These are phyloP conservation scores for Lasioglossum oenotherae DNA, from an alignment of 2,888 invertebrate genomes.

Conservation along the genomic window DNA sequence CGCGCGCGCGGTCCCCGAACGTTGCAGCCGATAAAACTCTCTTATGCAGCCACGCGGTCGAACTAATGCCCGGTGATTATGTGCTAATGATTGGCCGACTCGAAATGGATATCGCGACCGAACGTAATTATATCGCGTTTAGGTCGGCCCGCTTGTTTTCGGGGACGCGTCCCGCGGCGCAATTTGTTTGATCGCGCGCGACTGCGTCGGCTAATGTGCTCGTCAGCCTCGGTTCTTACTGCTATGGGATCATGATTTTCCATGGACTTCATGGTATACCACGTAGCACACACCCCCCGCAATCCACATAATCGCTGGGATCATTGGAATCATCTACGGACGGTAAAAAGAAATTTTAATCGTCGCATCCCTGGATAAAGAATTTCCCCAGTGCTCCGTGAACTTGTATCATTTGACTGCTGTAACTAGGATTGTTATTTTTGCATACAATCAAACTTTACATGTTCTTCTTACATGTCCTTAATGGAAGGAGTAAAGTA, in stretches of 20 bases:
- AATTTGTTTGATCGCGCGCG: constrained; percentile 37
- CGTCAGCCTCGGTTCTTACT: constrained; percentile 18
- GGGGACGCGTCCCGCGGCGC: constrained; percentile 41
- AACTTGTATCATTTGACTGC: neutral
- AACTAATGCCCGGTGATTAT: constrained; percentile 58
- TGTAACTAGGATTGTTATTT: neutral
- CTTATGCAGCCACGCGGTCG: constrained; percentile 29
- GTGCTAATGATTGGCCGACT: constrained; percentile 50
- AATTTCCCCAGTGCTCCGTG: neutral
- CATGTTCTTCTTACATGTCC: neutral
- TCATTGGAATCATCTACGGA: neutral
- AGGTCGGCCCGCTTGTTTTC: neutral
- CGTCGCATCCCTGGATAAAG: neutral
- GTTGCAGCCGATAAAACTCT: constrained; percentile 56
- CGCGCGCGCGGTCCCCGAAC: neutral
- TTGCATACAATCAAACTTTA: neutral
- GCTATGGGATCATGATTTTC: neutral
- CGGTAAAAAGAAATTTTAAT: neutral
- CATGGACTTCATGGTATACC: neutral
- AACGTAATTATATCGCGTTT: constrained; percentile 46
- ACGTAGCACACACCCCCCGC: too few relatives aligned
- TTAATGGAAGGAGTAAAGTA: neutral
- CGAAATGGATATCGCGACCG: constrained; percentile 38
- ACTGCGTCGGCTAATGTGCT: constrained; percentile 28
- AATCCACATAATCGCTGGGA: neutral